Evolutionary conservation across 1,140 invertebrate genomes (phyloP).

Genomic region (Anoplophora glabripennis): DNA sequence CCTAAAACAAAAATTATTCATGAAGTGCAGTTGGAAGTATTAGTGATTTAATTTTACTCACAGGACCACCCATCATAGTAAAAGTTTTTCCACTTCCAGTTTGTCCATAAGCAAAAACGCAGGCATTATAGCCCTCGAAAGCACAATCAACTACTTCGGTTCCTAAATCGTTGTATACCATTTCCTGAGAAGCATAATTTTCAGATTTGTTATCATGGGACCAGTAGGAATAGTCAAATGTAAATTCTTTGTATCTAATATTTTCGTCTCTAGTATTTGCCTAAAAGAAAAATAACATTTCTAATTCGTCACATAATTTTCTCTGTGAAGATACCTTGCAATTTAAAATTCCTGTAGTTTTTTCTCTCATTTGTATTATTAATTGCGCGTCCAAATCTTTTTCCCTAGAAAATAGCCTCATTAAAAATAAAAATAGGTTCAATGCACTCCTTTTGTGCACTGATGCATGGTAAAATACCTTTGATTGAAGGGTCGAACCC

Average conservation of each 20-base stretch:
- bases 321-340: constrained; percentile 63
- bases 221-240: constrained; percentile 93
- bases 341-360: constrained; percentile 79
- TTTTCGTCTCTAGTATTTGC: constrained; percentile 45
- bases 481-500: constrained; percentile 78
- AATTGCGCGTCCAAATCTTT: constrained; percentile 76
- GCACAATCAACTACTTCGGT: constrained; percentile 90
- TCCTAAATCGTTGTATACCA: constrained; percentile 84
- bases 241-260: constrained; percentile 78
- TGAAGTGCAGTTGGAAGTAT: constrained; percentile 1
- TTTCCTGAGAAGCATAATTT: constrained; percentile 78
- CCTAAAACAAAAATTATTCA: constrained; percentile 53
- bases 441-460: constrained; percentile 38
- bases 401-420: constrained; percentile 64
- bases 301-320: not conserved
- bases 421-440: constrained; percentile 34
- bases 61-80: constrained; percentile 94
- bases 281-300: constrained; percentile 30
- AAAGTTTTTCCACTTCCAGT: constrained; percentile 96
- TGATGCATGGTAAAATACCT: constrained; percentile 57
- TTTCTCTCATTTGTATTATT: constrained; percentile 84
- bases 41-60: constrained; percentile 48
- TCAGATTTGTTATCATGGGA: constrained; percentile 69
- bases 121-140: constrained; percentile 96
- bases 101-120: constrained; percentile 92